Conservation (phyloP, 2,797 vertebrate genomes). For the Mycteria americana region DNA sequence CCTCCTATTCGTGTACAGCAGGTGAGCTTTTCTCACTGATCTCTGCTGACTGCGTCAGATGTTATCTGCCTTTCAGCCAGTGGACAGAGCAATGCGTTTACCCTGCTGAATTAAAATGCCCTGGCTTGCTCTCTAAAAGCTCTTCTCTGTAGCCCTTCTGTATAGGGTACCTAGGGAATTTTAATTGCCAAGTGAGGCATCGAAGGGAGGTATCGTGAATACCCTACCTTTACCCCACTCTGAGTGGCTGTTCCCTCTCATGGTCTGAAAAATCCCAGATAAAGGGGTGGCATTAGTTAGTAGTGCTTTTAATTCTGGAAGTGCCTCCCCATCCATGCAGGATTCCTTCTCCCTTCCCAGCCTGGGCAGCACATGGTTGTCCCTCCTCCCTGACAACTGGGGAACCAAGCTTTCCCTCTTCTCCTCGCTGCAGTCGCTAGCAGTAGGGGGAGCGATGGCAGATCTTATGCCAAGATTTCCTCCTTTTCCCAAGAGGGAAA, state of each 20-base stretch:
- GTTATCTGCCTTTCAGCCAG: not conserved
- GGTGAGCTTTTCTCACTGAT: not conserved
- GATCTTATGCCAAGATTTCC: not conserved
- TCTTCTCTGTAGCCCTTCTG: not conserved
- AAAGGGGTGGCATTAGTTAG: not conserved
- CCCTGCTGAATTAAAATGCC: accelerated
- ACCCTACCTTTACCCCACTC: not conserved
- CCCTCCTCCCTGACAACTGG: not conserved
- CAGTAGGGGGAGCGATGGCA: not conserved
- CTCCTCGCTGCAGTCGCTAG: not conserved
- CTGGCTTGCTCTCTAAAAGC: not conserved
- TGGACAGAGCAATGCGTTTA: not conserved
- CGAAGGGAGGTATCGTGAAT: not conserved
- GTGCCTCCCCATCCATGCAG: not conserved
- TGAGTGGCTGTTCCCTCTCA: not conserved
- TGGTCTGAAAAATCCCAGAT: not conserved
- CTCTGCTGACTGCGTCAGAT: not conserved
- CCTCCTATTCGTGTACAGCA: not conserved
- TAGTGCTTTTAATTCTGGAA: not conserved
- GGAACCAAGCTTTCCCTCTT: not conserved
- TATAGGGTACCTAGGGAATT: not conserved
- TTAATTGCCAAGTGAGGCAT: not conserved
- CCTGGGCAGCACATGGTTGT: not conserved
- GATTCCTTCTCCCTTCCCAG: not conserved
- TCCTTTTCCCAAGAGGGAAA: not conserved